Base-by-base conservation (phyloP, 2,113 vertebrate species). In the Nicator chloris region DNA sequence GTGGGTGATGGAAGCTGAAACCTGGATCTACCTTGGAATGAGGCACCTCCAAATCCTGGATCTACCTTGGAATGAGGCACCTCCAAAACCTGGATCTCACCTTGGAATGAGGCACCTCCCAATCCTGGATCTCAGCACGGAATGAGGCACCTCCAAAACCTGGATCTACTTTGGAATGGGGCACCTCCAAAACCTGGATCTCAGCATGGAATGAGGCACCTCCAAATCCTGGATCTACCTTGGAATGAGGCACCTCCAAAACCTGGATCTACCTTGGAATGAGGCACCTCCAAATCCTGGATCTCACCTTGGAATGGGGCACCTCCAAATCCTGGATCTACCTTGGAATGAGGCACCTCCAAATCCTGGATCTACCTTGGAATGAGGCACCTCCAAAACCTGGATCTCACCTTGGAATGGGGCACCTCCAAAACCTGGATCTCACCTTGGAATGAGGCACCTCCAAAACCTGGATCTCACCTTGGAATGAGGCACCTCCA, bases 221-320 rank as follows among this genome's bases (percentile, higher is more conserved):
- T 1, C 10, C 2, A 4, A 7, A 20, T 47, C 20, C 56, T 18
- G 42, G 54, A 7, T 23, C 8, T 30, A 3, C 0, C 31, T 17
- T 13, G 54, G 54, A 75, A 59, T 47, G 33, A 30, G 33, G 18
- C 10, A 31, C 19, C 10, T 2, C n/a, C 1, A 1, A 16, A 15
- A 54, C 50, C 50, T 40, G 35, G 28, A 26, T 42, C 37, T 19
- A 1, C 2, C 39, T 44, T 14, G 39, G 39, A 56, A 56, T 56
- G 51, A n/a, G 23, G 7, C 17, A 60, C 11, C 10, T 0, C 37
- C 1, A 4, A 50, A 35, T 42, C 30, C 39, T 27, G 69, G 39
- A 42, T 42, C 37, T 54, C 4, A 2, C 1, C 30, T 26, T 13
- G 37, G 37, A 42, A 33, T 26, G 50, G 14, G 50, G 21, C 8